Evolutionary conservation across 23 tunicate genomes (phyloP), one percentile per base, ranked within the genome.

Genomic region (Trididemnum clinides): DNA sequence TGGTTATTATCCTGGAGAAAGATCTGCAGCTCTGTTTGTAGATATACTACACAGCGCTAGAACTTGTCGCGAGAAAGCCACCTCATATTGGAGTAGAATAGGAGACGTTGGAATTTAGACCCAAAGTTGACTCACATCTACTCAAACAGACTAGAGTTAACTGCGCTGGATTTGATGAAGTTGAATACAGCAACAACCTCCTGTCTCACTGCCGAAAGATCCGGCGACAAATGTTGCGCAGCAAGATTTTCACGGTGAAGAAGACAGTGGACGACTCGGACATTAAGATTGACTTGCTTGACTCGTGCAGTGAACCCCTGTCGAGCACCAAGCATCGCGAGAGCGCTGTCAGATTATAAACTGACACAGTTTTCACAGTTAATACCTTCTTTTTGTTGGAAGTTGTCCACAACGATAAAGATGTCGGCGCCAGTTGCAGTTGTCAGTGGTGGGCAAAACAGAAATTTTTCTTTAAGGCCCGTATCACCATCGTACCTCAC

Each of bases 21-120:
- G 86, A 82, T 32, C 86, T 82, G 81, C 86, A 82, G 50, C 86
- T 82, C 86, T 82, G 86, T 82, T 82, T 78, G 78, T 33, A 82
- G 50, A 82, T 82, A 34, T 66, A 82, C 54, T 65, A 82, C 80
- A 65, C 86, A 78, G 78, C 86, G 86, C 86, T 64, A 65, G 50
- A 82, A 50, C 78, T 28, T 82, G 74, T 65, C 86, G 22, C 86
- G 64, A 7, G 58, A n/a, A 70, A 82, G n/a, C n/a, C n/a, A n/a
- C n/a, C n/a, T n/a, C n/a, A n/a, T n/a, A n/a, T n/a, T n/a, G n/a
- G n/a, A n/a, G 86, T 64, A 82, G 78, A 82, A 82, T 32, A 82
- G 86, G 50, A 82, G 81, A 82, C 64, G 81, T 66, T 82, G 86
- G 28, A 82, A 82, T 82, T 82, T 5, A 82, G 86, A 82, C 80